Conservation (phyloP, 1,140 invertebrate genomes). For the Euura saliciscinereae region DNA sequence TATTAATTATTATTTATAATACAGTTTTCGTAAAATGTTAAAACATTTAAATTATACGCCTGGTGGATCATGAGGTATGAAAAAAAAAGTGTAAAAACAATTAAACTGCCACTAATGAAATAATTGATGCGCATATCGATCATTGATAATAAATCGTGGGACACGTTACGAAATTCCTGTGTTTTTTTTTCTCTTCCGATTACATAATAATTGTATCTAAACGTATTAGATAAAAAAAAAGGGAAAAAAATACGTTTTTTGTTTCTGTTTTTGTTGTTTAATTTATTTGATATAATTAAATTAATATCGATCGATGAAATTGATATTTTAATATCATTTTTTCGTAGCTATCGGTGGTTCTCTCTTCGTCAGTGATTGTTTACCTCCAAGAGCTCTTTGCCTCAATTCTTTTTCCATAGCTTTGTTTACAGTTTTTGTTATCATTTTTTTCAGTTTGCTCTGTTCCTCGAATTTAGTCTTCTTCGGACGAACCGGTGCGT, state of each 20-base stretch:
- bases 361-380: conserved; percentile 54
- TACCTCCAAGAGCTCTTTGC: conserved; percentile 59
- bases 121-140: no score
- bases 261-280: neutral
- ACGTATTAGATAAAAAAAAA: no score
- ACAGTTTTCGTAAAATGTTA: neutral
- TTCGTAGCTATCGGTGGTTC: conserved; percentile 25
- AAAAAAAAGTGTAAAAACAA: neutral
- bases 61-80: neutral
- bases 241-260: no score
- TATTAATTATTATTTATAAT: neutral
- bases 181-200: no score
- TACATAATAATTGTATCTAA: no score
- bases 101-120: neutral
- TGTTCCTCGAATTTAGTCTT: conserved; percentile 64
- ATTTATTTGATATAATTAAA: no score
- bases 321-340: conserved; percentile 4
- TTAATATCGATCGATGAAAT: conserved; percentile 2
- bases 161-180: neutral
- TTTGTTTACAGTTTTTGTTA: conserved; percentile 68
- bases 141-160: neutral
- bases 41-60: neutral
- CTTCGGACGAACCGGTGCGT: conserved; percentile 67
- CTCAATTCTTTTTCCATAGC: conserved; percentile 67
- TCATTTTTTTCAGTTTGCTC: conserved; percentile 66